These are phyloP conservation scores for Anhinga rufa DNA, from an alignment of 2,113 vertebrate genomes.

Conservation along the genomic window DNA sequence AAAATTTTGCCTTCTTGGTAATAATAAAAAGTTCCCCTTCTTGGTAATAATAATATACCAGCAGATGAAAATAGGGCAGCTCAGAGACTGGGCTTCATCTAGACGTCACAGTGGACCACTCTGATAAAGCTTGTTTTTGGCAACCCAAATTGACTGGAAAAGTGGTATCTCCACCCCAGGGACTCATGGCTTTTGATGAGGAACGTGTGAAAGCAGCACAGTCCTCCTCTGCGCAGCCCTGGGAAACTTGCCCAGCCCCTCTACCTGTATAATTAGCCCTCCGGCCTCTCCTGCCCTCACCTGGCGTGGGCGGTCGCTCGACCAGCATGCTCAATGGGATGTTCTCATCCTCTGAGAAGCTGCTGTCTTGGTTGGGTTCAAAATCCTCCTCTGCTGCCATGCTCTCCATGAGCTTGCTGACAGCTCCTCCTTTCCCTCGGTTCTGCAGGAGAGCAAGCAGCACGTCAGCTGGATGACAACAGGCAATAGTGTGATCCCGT, in stretches of 20 bases:
- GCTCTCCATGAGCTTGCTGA: slow-evolving; percentile 97
- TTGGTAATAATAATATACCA: not conserved
- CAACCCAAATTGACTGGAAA: not conserved
- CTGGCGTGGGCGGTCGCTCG: slow-evolving; percentile 82
- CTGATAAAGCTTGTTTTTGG: not conserved
- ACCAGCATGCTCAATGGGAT: slow-evolving; percentile 70
- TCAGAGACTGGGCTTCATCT: not conserved
- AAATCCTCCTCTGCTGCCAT: slow-evolving; percentile 99
- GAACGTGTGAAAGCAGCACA: not conserved
- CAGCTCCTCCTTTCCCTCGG: slow-evolving; percentile 87
- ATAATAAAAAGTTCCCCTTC: not conserved
- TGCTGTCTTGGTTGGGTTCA: slow-evolving; percentile 95
- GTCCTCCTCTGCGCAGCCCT: not conserved
- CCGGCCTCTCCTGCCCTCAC: slow-evolving; percentile 57
- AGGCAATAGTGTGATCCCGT: not conserved
- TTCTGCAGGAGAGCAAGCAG: slow-evolving; percentile 63
- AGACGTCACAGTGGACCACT: not conserved
- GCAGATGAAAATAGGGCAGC: not conserved
- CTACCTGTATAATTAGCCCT: not conserved
- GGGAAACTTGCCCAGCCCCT: not conserved
- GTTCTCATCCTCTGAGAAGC: slow-evolving; percentile 96
- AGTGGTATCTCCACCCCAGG: not conserved
- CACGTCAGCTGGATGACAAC: not conserved
- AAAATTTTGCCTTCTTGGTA: not conserved
- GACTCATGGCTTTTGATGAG: not conserved